Conservation (phyloP, 1,140 invertebrate genomes). For the Leucophenga varia region DNA sequence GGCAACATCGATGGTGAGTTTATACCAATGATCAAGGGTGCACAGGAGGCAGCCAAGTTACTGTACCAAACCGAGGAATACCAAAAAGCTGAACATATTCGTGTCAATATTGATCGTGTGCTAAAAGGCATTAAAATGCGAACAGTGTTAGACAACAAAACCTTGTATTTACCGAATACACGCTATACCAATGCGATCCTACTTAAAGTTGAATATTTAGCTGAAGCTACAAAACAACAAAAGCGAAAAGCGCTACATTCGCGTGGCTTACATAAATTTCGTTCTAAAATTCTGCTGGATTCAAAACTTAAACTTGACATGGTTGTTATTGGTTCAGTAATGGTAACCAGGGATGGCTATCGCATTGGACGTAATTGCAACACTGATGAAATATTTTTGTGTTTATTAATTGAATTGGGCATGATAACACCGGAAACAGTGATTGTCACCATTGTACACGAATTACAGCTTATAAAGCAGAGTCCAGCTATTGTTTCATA, state of each 20-base stretch:
- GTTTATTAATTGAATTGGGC: constrained; percentile 74
- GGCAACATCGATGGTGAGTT: too few relatives aligned
- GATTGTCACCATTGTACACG: constrained; percentile 81
- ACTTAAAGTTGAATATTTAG: constrained; percentile 66
- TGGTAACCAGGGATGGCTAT: constrained; percentile 75
- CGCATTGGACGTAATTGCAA: constrained; percentile 85
- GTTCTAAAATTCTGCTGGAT: constrained; percentile 66
- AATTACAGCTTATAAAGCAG: constrained; percentile 76
- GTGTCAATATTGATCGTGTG: constrained; percentile 68
- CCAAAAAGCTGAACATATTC: constrained; percentile 61
- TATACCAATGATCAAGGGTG: too few relatives aligned
- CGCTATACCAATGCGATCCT: constrained; percentile 71
- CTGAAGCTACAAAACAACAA: constrained; percentile 63
- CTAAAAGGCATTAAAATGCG: constrained; percentile 67
- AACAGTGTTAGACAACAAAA: constrained; percentile 71
- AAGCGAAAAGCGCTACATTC: constrained; percentile 67
- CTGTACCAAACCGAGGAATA: constrained; percentile 60
- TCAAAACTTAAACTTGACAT: constrained; percentile 71
- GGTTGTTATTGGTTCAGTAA: constrained; percentile 78
- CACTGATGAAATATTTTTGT: constrained; percentile 80
- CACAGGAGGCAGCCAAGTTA: constrained; percentile 57
- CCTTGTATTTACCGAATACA: constrained; percentile 76
- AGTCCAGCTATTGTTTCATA: constrained; percentile 69
- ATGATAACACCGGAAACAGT: constrained; percentile 70
- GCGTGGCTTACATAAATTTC: constrained; percentile 67